Base-by-base conservation (phyloP, 2,888 invertebrate genomes). In the Drosophila emarginata region DNA sequence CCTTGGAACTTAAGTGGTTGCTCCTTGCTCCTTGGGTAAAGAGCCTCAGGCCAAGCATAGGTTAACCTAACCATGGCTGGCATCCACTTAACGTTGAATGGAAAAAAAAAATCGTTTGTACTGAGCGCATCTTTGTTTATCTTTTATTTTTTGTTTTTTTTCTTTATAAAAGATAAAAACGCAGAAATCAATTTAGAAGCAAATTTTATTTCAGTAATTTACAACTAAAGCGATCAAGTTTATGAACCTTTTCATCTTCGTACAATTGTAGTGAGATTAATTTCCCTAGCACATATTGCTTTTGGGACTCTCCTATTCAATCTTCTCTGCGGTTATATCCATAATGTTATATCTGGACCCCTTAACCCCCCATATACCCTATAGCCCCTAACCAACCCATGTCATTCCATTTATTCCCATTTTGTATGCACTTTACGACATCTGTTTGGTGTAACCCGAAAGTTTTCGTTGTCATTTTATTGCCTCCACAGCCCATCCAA, bases 1-100 rank as follows among this genome's bases (percentile, higher is more conserved):
- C 80, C 80, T 82, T 81, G 86, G 76, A 40, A 58, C 76, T 69
- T 58, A 67, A 85, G 76, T 79, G 79, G 70, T 64, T 76, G 68
- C 45, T 45, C n/a, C n/a, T 9, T 32, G 32, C 74, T 62, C 67
- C 76, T 74, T 62, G 50, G 52, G 57, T 32, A 32, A 18, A 45
- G 45, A 21, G 45, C 45, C 21, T 45, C 9, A 21, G 45, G 21
- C 18, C 21, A n/a, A 14, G 39, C 39, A 39, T 15, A 14, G 14
- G 14, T 39, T 39, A 39, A 39, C 39, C 18, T 39, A 39, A 39
- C 39, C 18, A 45, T 21, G 21, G 21, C 12, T 45, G 40, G 9
- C 9, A 45, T 21, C 18, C 18, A 45, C 14, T 45, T 45, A 45
- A 45, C 14, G 18, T 21, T 45, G 18, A 45, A 12, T 45, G 40